Conservation (phyloP, 2,797 vertebrate genomes). For the Falco concolor region DNA sequence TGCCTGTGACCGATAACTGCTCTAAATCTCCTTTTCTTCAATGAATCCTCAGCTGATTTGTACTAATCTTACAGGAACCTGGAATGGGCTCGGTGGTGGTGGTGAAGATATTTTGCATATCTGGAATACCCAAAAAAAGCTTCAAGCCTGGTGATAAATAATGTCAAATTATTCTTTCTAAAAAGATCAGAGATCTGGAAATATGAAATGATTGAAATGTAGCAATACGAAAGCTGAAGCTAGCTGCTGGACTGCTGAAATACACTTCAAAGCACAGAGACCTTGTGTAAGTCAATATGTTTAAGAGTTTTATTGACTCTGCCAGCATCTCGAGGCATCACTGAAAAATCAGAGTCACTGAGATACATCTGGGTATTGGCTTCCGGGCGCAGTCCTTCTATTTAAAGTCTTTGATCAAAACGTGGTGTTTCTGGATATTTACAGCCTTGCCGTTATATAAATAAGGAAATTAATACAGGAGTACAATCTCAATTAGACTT, state of each 20-base stretch:
- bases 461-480: background rate
- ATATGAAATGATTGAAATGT: background rate
- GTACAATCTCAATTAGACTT: background rate
- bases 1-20: background rate
- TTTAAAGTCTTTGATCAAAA: background rate
- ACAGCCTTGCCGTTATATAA: background rate
- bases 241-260: background rate
- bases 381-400: background rate
- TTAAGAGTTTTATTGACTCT: background rate
- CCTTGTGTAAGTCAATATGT: background rate
- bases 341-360: background rate
- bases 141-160: background rate
- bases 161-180: background rate
- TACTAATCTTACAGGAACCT: background rate
- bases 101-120: background rate
- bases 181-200: background rate
- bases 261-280: background rate
- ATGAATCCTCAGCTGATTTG: background rate
- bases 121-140: background rate
- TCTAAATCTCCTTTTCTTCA: background rate
- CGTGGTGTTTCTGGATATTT: background rate
- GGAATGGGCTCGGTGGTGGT: background rate
- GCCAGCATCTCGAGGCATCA: background rate
- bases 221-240: background rate
- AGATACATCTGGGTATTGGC: background rate